These are phyloP conservation scores for Heteromyza rotundicornis DNA, from an alignment of 2,888 invertebrate species.

Conservation along the genomic window DNA sequence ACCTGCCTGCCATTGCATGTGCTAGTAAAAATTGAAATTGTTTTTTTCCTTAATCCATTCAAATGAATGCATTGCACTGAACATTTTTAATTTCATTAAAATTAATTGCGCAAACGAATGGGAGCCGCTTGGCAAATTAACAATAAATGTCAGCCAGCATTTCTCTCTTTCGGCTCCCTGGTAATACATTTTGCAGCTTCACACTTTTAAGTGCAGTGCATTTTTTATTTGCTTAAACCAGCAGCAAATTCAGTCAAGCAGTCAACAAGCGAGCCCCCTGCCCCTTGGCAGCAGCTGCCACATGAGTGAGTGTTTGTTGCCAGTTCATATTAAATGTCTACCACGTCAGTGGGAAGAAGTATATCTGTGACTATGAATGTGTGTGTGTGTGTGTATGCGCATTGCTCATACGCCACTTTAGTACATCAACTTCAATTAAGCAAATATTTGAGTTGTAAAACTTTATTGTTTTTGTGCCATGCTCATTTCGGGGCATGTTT, in stretches of 20 bases:
- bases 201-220: too few relatives aligned
- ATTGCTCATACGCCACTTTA: neutral
- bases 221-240: too few relatives aligned
- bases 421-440: constrained; percentile 29
- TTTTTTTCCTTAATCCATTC: too few relatives aligned
- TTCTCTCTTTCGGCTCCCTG: neutral
- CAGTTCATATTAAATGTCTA: too few relatives aligned
- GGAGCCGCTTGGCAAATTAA: neutral
- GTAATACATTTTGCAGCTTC: neutral
- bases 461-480: constrained; percentile 22
- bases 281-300: neutral
- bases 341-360: neutral
- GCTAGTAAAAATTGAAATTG: too few relatives aligned
- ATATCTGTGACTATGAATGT: neutral
- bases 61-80: too few relatives aligned
- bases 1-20: too few relatives aligned
- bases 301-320: neutral
- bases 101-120: too few relatives aligned
- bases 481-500: neutral
- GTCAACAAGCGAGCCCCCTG: neutral
- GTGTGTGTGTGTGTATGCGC: neutral
- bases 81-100: too few relatives aligned
- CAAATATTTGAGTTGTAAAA: constrained; percentile 28
- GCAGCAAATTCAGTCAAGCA: neutral
- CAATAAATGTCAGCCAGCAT: neutral